Base-by-base conservation (phyloP, 2,888 invertebrate genomes). In the Ochlodes sylvanus region DNA sequence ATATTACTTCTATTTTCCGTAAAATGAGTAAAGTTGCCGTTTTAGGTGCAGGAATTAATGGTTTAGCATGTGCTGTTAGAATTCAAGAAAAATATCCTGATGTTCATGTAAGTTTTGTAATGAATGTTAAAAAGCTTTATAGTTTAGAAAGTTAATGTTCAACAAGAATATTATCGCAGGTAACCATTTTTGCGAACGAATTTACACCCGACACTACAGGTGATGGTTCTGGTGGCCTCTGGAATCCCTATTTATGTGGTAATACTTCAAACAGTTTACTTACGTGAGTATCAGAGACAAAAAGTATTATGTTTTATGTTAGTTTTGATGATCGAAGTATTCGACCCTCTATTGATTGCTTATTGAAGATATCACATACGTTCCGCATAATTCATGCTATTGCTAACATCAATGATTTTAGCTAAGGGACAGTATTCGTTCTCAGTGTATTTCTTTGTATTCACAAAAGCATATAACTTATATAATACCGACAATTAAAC, bases 31-130 rank as follows among this genome's bases (percentile, higher is more conserved):
- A 84, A 76, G 84, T 96, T 72, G 95, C 95, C 27, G 94, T 97
- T n/a, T 83, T 97, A 62, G 97, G 97, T 14, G 96, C 95, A 1
- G 97, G 97, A 2, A 94, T 97, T 0, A 95, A 95, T 61, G 97
- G 97, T 0, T 83, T 96, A 10, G 94, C 95, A 38, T 94, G 95
- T 74, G 97, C 96, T 5, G 83, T 96, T 0, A 94, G 94, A 79
- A 94, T 97, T 50, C 94, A 96, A 78, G 94, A 95, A 76, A 90
- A 90, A 73, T 93, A 94, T 72, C 93, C 93, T 21, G 72, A 86
- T 66, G 80, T 78, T 70, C 79, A 92, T 68, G 94, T 92, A 77
- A 86, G 86, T 81, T 62, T 27, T 42, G 2, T 15, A 17, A 47
- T 17, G 17, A 47, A n/a, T 4, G n/a, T 42, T n/a, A n/a, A 17